phyloP scores from a whole-genome alignment of 2,113 vertebrate genomes.

The Petrocephalus microphthalmus region DNA sequence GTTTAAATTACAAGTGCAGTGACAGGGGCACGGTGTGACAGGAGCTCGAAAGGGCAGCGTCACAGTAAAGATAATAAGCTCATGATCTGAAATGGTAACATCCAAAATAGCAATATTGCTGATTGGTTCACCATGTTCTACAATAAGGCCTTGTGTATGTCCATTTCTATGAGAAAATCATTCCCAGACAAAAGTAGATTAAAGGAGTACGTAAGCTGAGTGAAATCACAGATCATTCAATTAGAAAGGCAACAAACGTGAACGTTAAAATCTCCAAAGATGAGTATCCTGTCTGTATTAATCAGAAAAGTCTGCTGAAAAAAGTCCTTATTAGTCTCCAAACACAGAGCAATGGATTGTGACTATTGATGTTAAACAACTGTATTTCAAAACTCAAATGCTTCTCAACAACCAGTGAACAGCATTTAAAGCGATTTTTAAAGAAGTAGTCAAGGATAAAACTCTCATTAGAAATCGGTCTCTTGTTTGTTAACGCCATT shows the following conservation, averaged over 20 bases:
- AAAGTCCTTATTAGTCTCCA: not conserved
- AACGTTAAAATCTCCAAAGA: not conserved
- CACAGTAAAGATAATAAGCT: not conserved
- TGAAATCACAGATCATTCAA: not conserved
- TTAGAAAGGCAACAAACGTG: not conserved
- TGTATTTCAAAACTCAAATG: not conserved
- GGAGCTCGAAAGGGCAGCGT: not conserved
- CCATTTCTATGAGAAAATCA: not conserved
- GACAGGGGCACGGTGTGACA: not conserved
- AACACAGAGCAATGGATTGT: no score
- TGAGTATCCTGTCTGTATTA: not conserved
- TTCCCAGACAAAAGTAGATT: not conserved
- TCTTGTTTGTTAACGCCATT: no score
- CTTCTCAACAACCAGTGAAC: not conserved
- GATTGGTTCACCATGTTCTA: not conserved
- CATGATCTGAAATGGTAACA: not conserved
- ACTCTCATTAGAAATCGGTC: no score
- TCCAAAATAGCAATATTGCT: not conserved
- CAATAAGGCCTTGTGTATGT: not conserved
- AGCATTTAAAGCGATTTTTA: not conserved
- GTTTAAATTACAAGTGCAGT: not conserved
- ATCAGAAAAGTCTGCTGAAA: not conserved
- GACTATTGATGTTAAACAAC: not conserved
- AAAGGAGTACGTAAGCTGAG: not conserved
- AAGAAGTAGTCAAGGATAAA: no score